Conservation (phyloP, 2,113 vertebrate species). For the Nycticryphes semicollaris region DNA sequence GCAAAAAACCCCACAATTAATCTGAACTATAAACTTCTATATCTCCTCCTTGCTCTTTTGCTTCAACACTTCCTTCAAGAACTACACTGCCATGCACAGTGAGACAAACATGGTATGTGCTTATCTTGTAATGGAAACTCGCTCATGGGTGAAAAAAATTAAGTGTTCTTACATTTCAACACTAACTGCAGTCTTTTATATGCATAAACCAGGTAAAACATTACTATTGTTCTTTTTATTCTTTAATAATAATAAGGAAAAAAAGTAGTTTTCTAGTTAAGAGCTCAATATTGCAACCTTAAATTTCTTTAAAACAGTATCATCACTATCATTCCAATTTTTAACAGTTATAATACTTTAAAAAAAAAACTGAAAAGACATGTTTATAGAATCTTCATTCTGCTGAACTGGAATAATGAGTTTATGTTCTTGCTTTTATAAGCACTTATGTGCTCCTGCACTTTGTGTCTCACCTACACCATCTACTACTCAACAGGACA, state of each 20-base stretch:
- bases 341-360: neutral
- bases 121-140: neutral
- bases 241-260: neutral
- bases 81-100: accelerated
- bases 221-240: neutral
- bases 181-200: neutral
- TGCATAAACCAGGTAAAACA: neutral
- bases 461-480: neutral
- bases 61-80: neutral
- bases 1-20: neutral
- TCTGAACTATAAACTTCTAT: neutral
- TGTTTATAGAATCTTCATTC: neutral
- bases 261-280: neutral
- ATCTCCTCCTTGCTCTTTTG: neutral
- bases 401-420: neutral
- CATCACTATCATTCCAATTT: neutral
- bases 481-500: neutral
- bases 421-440: neutral
- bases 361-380: neutral
- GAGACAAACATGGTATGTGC: neutral
- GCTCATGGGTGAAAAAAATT: neutral
- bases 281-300: neutral
- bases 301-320: neutral
- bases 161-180: neutral
- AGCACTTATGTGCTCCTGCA: neutral